phyloP scores from a whole-genome alignment of 2,113 vertebrate species.

The Catharus minimus region DNA sequence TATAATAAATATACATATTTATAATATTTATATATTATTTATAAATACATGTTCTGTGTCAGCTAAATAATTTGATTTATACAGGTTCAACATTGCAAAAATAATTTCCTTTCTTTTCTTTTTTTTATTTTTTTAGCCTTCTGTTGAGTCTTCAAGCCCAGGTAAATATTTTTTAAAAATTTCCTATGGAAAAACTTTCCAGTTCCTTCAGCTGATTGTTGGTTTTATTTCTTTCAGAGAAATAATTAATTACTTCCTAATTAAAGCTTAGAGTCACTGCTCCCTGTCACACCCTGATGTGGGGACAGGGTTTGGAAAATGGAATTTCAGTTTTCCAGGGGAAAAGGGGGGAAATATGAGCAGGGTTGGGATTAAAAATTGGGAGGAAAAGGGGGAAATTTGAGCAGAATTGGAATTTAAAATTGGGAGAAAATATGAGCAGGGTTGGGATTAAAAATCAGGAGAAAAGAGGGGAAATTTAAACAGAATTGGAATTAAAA shows the following conservation, averaged over 20 bases:
- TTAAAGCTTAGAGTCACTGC: not conserved
- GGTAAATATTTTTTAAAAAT: constrained; percentile 76
- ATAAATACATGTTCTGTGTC: not conserved
- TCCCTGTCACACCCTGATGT: not conserved
- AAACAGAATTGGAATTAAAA: not conserved
- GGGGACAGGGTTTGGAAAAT: not conserved
- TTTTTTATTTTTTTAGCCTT: constrained; percentile 79
- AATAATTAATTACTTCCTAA: not conserved
- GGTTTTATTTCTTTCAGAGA: not conserved
- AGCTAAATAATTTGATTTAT: not conserved
- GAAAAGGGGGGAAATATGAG: not conserved
- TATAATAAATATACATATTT: not conserved
- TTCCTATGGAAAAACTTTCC: not conserved
- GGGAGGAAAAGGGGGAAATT: not conserved
- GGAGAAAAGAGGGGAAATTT: too few relatives aligned
- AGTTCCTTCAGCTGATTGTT: not conserved
- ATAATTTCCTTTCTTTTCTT: constrained; percentile 46
- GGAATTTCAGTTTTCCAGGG: not conserved
- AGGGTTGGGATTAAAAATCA: not conserved
- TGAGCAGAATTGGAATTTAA: not conserved
- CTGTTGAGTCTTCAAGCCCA: constrained; percentile 93
- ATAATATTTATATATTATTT: not conserved
- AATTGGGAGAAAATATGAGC: not conserved
- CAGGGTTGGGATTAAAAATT: not conserved
- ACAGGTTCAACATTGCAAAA: not conserved